phyloP scores from a whole-genome alignment of 2,888 invertebrate species.

The Celastrina argiolus region DNA sequence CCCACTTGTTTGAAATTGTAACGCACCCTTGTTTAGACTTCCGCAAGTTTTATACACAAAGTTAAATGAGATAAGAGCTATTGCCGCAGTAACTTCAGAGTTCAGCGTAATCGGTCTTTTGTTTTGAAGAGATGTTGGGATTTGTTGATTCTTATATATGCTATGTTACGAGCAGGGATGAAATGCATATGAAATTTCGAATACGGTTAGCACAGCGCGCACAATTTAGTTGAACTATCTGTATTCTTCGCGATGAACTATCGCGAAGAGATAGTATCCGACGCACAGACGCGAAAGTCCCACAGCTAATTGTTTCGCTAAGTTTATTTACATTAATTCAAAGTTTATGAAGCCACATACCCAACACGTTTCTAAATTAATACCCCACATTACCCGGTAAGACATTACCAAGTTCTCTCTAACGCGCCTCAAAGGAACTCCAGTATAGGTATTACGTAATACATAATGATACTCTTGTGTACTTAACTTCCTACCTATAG shows the following conservation, averaged over 20 bases:
- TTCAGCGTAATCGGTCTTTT: neutral
- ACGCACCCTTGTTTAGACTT: slow-evolving; percentile 1
- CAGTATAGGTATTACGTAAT: neutral
- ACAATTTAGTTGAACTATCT: too few species aligned
- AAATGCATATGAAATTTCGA: too few species aligned
- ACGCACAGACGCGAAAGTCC: too few species aligned
- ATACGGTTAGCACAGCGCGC: too few species aligned
- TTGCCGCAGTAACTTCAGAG: neutral
- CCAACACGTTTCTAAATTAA: neutral
- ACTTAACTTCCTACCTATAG: neutral
- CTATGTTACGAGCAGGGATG: too few species aligned
- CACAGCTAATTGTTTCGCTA: too few species aligned
- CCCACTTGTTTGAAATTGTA: slow-evolving; percentile 16
- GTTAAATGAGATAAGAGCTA: slow-evolving; percentile 11
- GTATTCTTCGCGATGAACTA: too few species aligned
- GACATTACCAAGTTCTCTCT: neutral
- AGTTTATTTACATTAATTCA: neutral
- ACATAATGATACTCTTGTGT: neutral
- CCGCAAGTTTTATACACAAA: slow-evolving; percentile 10
- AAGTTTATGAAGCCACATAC: neutral
- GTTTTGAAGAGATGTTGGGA: neutral
- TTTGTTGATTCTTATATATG: too few species aligned
- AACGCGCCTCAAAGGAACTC: neutral
- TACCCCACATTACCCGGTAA: neutral
- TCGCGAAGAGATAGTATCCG: too few species aligned